Base-by-base conservation (phyloP, 2,113 vertebrate species). In the Vulpes ferrilata region DNA sequence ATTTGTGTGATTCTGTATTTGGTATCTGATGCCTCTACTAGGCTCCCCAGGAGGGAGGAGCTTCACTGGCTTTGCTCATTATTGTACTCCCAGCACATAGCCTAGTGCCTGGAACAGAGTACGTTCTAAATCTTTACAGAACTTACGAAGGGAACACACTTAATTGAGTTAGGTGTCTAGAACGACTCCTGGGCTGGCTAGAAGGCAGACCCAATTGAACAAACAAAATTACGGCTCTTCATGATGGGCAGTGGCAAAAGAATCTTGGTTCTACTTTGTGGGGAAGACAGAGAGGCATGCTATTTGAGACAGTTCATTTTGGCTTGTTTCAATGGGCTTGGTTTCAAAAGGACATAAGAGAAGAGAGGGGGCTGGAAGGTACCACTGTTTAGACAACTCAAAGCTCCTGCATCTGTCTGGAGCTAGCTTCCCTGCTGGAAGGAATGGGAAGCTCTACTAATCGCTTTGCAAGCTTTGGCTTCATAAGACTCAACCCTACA, bases 361-460 rank as follows among this genome's bases (percentile, higher is more conserved):
- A 59, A n/a, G 13, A 89, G 79, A 76, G 38, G 53, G 38, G 55
- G 59, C n/a, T 65, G 19, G 74, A 87, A 73, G 62, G 43, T 15
- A 82, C 79, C 79, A 55, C 35, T 90, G 62, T 88, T 60, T 22
- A 67, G 81, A 81, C 5, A 25, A 90, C 48, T 74, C 48, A 25
- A 67, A 83, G 76, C 27, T 88, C 48, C 27, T 51, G 17, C 35
- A 6, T 95, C 59, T 55, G 0, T 25, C 32, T 90, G 85, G 84
- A 96, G 76, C 60, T 85, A 64, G 53, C 60, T 78, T 74, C 32
- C 7, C 57, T 57, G 69, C 64, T 94, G 78, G 88, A 92, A 92
- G n/a, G 30, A 12, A 64, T 10, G 0, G 5, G 35, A 87, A 32
- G 62, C 48, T 82, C n/a, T 62, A 97, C 65, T 11, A 25, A 17